phyloP scores from a whole-genome alignment of 2,797 vertebrate genomes.

The Diceros bicornis region DNA sequence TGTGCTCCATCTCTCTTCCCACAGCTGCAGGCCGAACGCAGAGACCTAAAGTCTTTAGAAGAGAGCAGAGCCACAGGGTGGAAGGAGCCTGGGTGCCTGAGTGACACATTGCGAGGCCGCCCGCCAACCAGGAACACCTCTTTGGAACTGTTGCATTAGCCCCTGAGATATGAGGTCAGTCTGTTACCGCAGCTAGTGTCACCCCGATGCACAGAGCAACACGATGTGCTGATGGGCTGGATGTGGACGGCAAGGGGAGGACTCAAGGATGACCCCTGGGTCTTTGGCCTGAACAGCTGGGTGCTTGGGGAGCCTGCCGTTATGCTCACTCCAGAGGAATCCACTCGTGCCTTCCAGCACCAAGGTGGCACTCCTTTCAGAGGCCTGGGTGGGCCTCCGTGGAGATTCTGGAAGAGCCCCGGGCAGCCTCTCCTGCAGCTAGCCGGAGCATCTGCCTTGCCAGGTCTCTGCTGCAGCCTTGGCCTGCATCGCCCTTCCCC shows the following conservation, averaged over 20 bases:
- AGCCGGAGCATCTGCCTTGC: neutral
- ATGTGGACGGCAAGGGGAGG: neutral
- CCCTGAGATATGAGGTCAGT: neutral
- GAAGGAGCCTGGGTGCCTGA: neutral
- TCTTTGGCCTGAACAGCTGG: neutral
- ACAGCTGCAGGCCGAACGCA: neutral
- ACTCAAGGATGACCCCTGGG: neutral
- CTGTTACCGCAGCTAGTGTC: neutral
- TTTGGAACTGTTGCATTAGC: neutral
- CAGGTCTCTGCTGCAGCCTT: neutral
- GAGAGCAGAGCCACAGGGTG: neutral
- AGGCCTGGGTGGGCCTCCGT: neutral
- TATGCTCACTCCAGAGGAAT: neutral
- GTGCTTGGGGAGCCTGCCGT: neutral
- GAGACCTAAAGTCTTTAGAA: neutral
- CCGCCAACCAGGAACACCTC: too few species aligned
- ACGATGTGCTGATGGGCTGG: neutral
- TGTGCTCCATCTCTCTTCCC: fast-evolving
- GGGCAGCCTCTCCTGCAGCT: neutral
- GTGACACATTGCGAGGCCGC: neutral
- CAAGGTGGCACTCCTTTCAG: neutral
- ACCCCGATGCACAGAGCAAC: neutral
- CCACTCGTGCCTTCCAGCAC: neutral
- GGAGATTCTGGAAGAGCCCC: neutral
- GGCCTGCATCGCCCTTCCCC: fast-evolving